Base-by-base conservation (phyloP, 1,140 invertebrate genomes). In the Cotesia chilonis region DNA sequence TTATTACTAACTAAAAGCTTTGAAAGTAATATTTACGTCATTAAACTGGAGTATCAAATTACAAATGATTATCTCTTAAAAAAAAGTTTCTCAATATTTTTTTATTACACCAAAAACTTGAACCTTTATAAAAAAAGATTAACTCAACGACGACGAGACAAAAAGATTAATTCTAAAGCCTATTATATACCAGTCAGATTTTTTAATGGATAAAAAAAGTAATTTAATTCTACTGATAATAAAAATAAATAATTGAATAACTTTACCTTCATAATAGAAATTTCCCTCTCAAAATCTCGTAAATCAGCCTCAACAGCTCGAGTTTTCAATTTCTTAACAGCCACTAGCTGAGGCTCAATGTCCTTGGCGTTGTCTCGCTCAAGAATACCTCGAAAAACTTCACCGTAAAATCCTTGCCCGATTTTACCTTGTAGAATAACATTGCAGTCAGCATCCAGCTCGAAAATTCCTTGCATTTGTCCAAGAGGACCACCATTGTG, bases 221-320 rank as follows among this genome's bases (percentile, higher is more conserved):
- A 28, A 28, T 28, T 28, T 28, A 28, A 28, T 28, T 28, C 28
- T 28, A 28, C 28, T 41, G 12, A 54, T 52, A n/a, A 52, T 52
- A 17, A 5, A 12, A 52, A 7, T 20, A 12, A 41, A 35, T 47
- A 70, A 61, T 65, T 20, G n/a, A 14, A 54, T 47, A 66, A 41
- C 20, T 51, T 72, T 80, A 90, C 90, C 85, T 93, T 92, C 92
- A 95, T 94, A 35, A 95, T 95, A 28, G 87, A 81, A 57, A 94
- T 94, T 89, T 94, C 93, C 67, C 91, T 84, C 76, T 91, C 87
- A 74, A 93, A 93, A 78, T 93, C 92, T 41, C 86, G 81, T 9
- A 89, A 74, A 66, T 87, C 84, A 1, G 84, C 81, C 38, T 86
- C 83, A 12, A 82, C 76, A 55, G 83, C 87, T 57, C 81, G 81